Percentiles rank a stretch among this genome's conserved stretches.
Evolutionary conservation across 2,888 invertebrate species (phyloP).

Genomic region (Cataglyphis livida): DNA sequence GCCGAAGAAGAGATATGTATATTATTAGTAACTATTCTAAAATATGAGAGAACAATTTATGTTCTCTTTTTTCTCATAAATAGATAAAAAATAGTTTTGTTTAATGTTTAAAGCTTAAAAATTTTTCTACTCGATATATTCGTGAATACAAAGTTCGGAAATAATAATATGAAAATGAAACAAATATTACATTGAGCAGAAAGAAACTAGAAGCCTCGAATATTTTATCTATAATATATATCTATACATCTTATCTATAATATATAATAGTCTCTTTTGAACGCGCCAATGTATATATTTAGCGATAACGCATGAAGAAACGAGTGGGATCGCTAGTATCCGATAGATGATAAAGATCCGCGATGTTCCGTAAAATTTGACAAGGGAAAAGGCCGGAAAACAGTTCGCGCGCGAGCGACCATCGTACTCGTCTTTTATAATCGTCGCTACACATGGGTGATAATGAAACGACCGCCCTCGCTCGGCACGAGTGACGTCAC

Average conservation of each 20-base stretch:
- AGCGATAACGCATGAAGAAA: not conserved
- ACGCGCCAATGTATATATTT: not conserved
- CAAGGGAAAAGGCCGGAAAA: not conserved
- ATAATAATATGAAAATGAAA: not conserved
- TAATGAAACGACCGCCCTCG: conserved; percentile 10
- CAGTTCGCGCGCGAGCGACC: not conserved
- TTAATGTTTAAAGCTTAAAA: not conserved
- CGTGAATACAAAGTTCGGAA: not conserved
- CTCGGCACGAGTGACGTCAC: conserved; percentile 41
- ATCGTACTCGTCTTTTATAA: not conserved
- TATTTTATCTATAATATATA: too few species aligned
- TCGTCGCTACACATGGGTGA: conserved; percentile 18
- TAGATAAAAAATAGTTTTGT: not conserved
- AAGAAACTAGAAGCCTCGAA: too few species aligned
- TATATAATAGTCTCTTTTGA: too few species aligned
- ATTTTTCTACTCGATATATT: not conserved
- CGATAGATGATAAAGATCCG: not conserved
- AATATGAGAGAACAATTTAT: not conserved
- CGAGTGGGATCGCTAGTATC: not conserved
- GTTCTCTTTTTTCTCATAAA: not conserved
- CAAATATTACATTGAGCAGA: not conserved
- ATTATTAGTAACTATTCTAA: not conserved
- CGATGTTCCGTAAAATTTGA: conserved; percentile 14
- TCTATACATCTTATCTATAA: too few species aligned
- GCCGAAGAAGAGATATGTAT: not conserved